A percentile compares a stretch with the other conserved stretches of the same genome.
phyloP scores from a whole-genome alignment of 1,140 invertebrate genomes.

The Atopsyche davidsoni region DNA sequence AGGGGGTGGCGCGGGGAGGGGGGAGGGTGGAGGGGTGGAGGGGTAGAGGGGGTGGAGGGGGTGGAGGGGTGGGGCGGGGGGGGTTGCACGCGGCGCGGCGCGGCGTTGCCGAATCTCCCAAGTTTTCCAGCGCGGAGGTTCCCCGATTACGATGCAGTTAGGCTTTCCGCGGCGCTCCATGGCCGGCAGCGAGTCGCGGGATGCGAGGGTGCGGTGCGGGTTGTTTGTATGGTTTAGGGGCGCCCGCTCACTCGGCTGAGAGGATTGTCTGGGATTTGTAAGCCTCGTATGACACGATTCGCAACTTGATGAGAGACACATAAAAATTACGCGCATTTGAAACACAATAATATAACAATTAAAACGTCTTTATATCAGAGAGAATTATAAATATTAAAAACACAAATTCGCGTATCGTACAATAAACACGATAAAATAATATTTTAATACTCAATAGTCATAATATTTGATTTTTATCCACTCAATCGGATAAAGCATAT shows the following conservation, averaged over 20 bases:
- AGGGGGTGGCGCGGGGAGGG: neutral
- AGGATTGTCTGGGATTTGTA: neutral
- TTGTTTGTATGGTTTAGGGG: neutral
- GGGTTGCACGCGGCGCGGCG: conserved; percentile 28
- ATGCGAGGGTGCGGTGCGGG: neutral
- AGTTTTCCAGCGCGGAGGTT: conserved; percentile 1
- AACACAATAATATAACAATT: no score
- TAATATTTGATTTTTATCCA: no score
- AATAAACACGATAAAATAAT: no score
- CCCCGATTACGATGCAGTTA: conserved; percentile 23
- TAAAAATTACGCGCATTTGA: no score
- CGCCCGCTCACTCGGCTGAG: no score
- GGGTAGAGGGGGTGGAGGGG: conserved; percentile 12
- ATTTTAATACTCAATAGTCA: no score
- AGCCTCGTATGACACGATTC: no score
- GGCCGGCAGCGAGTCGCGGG: conserved; percentile 3
- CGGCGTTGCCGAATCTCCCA: conserved; percentile 10
- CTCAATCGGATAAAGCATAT: no score
- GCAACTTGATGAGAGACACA: no score
- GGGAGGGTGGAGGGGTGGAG: neutral
- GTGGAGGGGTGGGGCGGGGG: conserved; percentile 5
- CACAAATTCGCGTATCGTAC: no score
- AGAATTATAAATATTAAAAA: no score
- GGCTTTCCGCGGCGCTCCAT: conserved; percentile 7
- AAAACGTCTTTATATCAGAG: no score